Conservation (phyloP, 2,113 vertebrate species). For the Syngnathus floridae region DNA sequence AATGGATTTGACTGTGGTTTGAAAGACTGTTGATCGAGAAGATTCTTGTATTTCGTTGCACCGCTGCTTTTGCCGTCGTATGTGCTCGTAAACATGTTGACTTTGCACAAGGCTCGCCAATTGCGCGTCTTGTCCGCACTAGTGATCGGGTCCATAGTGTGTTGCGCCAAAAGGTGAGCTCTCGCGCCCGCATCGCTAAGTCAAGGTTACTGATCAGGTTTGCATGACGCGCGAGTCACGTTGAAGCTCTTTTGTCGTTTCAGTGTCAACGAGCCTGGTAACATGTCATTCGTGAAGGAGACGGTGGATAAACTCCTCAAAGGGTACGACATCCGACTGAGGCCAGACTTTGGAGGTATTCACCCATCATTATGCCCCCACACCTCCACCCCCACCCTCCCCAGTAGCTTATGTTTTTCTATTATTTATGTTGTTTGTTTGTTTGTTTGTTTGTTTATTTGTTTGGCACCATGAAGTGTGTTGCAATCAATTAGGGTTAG, state of each 20-base stretch:
- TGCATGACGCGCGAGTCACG: conserved; percentile 18
- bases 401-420: conserved; percentile 15
- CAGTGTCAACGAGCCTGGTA: conserved; percentile 86
- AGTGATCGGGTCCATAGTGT: conserved; percentile 62
- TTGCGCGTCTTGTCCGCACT: conserved; percentile 58
- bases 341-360: conserved; percentile 92
- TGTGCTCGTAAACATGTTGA: conserved; percentile 43
- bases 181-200: conserved; percentile 12
- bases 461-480: conserved; percentile 43
- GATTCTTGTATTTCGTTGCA: background rate
- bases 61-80: conserved; percentile 14
- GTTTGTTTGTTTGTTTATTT: background rate
- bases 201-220: conserved; percentile 49
- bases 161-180: conserved; percentile 65
- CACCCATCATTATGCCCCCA: background rate
- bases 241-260: conserved; percentile 35
- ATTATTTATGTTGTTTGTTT: too few relatives aligned
- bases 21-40: conserved; percentile 27
- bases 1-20: conserved; percentile 53
- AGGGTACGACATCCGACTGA: conserved; percentile 88
- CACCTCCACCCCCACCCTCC: background rate
- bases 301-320: conserved; percentile 90
- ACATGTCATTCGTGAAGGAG: conserved; percentile 94
- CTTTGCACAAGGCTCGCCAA: conserved; percentile 44
- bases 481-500: conserved; percentile 40